Percentiles rank a stretch among this genome's conserved stretches.
phyloP scores from a whole-genome alignment of 2,113 vertebrate species.

The Bubalus kerabau region DNA sequence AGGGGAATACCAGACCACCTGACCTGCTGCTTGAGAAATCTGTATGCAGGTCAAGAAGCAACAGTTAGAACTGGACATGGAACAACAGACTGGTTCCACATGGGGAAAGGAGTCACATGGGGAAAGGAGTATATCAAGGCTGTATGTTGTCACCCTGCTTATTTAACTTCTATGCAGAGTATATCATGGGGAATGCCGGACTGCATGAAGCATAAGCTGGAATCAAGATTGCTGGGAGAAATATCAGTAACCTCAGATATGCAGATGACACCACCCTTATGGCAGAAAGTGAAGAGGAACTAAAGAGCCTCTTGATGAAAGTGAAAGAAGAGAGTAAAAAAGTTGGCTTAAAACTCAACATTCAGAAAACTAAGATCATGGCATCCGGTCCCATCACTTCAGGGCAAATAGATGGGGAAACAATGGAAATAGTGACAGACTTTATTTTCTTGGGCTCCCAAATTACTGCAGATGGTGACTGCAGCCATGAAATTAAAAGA shows the following conservation, averaged over 20 bases:
- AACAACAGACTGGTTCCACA: neutral
- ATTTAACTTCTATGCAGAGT: neutral
- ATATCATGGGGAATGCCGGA: fast-evolving
- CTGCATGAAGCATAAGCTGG: neutral
- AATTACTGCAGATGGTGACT: neutral
- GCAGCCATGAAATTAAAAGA: neutral
- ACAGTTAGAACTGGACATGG: neutral
- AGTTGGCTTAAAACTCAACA: neutral
- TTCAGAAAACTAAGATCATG: neutral
- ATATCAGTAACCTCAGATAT: neutral
- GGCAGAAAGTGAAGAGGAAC: neutral
- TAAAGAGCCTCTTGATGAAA: neutral
- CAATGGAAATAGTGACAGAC: neutral
- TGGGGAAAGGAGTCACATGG: neutral
- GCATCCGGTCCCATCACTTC: neutral
- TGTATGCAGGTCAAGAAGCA: neutral
- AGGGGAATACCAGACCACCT: neutral
- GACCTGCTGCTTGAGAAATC: neutral
- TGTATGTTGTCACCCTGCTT: neutral
- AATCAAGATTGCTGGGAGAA: neutral
- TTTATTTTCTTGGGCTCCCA: neutral
- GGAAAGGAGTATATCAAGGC: neutral
- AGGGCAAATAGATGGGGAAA: neutral
- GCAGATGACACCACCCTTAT: neutral
- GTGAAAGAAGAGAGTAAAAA: neutral